Evolutionary conservation across 2,797 vertebrate genomes (phyloP).

Genomic region (Fistularia commersonii): DNA sequence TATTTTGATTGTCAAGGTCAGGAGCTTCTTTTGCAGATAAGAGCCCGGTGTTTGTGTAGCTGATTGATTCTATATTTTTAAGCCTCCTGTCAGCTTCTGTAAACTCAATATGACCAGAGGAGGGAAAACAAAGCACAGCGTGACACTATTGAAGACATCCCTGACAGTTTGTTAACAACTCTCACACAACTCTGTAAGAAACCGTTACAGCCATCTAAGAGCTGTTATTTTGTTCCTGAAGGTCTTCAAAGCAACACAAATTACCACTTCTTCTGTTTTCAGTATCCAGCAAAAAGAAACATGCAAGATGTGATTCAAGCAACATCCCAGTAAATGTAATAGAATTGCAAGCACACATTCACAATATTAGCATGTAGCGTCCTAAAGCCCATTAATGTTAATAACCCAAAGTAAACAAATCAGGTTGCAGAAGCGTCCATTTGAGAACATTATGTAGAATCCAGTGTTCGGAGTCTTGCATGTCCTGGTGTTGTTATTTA

Average conservation of each 20-base stretch:
- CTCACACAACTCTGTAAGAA: constrained; percentile 9
- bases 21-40: constrained; percentile 36
- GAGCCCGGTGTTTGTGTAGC: constrained; percentile 36
- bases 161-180: constrained; percentile 18
- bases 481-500: constrained; percentile 42
- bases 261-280: constrained; percentile 7
- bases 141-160: constrained; percentile 15
- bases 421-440: constrained; percentile 13
- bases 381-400: constrained; percentile 24
- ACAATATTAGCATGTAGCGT: constrained; percentile 10
- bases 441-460: constrained; percentile 35
- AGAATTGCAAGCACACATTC: constrained; percentile 9
- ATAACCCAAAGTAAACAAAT: constrained; percentile 38
- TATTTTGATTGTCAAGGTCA: constrained; percentile 36
- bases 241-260: constrained; percentile 29
- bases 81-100: constrained; percentile 38
- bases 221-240: constrained; percentile 8
- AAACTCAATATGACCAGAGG: constrained; percentile 41
- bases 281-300: constrained; percentile 13
- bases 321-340: constrained; percentile 21
- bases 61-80: constrained; percentile 50
- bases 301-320: constrained; percentile 22
- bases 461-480: constrained; percentile 31
- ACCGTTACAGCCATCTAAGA: constrained; percentile 4
- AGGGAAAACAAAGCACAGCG: constrained; percentile 35